A percentile compares a stretch with the other conserved stretches of the same genome.
Conservation (phyloP, 1,140 invertebrate species). For the Marisa cornuarietis region DNA sequence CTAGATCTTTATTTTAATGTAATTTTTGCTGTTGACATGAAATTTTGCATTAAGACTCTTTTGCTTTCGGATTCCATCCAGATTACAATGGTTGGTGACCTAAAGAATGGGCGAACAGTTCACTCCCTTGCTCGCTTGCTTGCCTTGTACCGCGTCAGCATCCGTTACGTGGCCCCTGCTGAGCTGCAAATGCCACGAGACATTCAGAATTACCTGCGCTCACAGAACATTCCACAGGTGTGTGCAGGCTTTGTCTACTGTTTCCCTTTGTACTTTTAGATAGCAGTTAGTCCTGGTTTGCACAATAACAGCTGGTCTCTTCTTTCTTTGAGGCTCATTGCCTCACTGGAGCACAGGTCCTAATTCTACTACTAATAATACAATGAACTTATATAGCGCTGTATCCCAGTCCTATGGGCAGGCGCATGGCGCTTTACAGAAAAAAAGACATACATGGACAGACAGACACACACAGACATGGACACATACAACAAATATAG, state of each 20-base stretch:
- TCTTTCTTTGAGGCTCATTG: background rate
- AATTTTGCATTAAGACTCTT: no score
- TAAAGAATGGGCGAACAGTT: constrained; percentile 97
- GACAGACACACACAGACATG: no score
- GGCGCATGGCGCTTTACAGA: no score
- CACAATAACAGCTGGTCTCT: background rate
- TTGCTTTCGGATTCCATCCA: constrained; percentile 26
- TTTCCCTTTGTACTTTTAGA: constrained; percentile 22
- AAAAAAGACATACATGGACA: no score
- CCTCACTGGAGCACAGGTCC: no score
- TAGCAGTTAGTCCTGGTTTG: no score
- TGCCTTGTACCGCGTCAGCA: constrained; percentile 64
- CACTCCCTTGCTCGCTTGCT: constrained; percentile 87
- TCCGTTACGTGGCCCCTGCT: constrained; percentile 86
- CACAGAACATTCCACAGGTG: constrained; percentile 82
- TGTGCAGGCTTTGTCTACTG: background rate
- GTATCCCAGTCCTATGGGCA: no score
- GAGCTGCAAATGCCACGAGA: constrained; percentile 89
- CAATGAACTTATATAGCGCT: no score
- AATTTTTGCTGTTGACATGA: no score
- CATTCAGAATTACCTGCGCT: constrained; percentile 80
- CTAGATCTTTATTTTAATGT: no score
- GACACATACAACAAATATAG: no score
- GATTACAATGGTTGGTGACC: constrained; percentile 85
- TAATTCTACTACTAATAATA: no score